Conservation (phyloP, 2,888 invertebrate species). For the Dicyrtomina minuta region DNA sequence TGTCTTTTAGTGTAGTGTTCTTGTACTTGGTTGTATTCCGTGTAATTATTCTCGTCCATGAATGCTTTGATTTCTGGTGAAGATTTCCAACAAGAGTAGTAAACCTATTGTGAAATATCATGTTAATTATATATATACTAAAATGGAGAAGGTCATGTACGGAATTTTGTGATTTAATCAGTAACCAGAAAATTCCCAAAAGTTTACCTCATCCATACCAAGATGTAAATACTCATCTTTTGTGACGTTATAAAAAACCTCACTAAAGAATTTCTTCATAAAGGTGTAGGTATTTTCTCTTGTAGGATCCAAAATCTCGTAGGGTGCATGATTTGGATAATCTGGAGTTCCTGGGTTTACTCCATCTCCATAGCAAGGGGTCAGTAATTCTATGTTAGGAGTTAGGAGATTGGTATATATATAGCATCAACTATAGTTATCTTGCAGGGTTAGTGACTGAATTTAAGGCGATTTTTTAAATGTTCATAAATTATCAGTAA, state of each 20-base stretch:
- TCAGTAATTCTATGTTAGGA: slow-evolving; percentile 64
- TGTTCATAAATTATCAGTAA: too few species aligned
- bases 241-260: slow-evolving; percentile 67
- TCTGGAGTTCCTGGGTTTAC: slow-evolving; percentile 56
- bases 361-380: slow-evolving; percentile 66
- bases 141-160: too few species aligned
- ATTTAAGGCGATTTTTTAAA: too few species aligned
- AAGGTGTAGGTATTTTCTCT: slow-evolving; percentile 68
- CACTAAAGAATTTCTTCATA: slow-evolving; percentile 68
- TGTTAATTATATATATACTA: neutral
- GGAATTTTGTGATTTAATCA: too few species aligned
- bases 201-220: slow-evolving; percentile 84
- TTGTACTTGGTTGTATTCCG: slow-evolving; percentile 61
- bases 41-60: slow-evolving; percentile 63
- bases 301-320: slow-evolving; percentile 81
- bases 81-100: slow-evolving; percentile 50
- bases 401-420: neutral
- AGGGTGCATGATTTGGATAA: slow-evolving; percentile 60
- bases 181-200: too few species aligned
- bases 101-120: too few species aligned
- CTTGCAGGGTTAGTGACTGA: too few species aligned
- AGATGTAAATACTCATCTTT: slow-evolving; percentile 80
- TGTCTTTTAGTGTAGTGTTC: slow-evolving; percentile 68
- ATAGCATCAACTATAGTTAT: too few species aligned
- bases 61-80: slow-evolving; percentile 64